A percentile compares a stretch with the other conserved stretches of the same genome.
Conservation (phyloP, 2,797 vertebrate species). For the Scleropages formosus region DNA sequence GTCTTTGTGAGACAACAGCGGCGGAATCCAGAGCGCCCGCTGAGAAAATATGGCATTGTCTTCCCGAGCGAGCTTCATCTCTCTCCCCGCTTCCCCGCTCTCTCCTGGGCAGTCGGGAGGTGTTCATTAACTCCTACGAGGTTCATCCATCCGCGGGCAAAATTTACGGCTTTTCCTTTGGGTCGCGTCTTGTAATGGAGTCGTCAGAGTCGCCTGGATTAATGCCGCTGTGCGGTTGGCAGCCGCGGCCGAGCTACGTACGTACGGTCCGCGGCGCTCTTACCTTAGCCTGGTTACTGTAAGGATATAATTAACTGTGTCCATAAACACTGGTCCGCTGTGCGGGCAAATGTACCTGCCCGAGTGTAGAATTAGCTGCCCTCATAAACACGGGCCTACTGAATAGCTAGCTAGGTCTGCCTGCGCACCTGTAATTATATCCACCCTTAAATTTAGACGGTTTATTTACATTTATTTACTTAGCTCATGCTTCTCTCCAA, state of each 20-base stretch:
- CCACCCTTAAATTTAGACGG: not conserved
- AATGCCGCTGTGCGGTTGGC: not conserved
- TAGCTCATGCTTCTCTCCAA: no score
- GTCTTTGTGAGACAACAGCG: slow-evolving; percentile 41
- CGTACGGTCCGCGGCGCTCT: not conserved
- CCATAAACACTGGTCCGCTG: not conserved
- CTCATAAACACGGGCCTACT: not conserved
- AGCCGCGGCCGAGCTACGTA: not conserved
- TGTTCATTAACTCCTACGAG: not conserved
- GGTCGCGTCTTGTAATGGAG: not conserved
- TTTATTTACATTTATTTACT: no score
- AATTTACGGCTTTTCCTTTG: not conserved
- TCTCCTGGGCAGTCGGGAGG: not conserved
- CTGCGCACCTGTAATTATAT: not conserved
- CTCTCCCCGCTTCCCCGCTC: not conserved
- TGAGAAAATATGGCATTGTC: slow-evolving; percentile 34
- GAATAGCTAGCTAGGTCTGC: not conserved
- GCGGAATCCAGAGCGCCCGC: slow-evolving; percentile 22
- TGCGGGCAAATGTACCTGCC: not conserved
- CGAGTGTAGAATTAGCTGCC: not conserved
- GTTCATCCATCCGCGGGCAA: not conserved
- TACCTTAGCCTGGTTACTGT: not conserved
- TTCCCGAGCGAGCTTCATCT: not conserved
- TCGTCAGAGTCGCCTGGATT: not conserved
- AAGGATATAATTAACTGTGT: no score